A percentile compares a stretch with the other conserved stretches of the same genome.
Conservation (phyloP, 30 jellyfish, hydroid and myxozoan species). For the Aurelia coerulea region DNA sequence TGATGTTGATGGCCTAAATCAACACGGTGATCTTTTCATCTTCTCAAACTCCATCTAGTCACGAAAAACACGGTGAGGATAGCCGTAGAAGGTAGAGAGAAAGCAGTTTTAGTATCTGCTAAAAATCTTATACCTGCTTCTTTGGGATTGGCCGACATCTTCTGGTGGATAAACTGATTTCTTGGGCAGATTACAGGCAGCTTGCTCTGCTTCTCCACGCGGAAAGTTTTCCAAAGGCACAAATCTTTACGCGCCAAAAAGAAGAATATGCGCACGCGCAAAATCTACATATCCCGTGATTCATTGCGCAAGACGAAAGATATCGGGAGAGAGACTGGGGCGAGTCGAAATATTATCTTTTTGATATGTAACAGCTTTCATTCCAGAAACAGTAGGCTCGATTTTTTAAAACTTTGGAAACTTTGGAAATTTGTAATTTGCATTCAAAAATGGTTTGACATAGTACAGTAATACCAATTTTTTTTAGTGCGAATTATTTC, state of each 20-base stretch:
- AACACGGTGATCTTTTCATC: too few relatives aligned
- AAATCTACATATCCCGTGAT: slow-evolving; percentile 37
- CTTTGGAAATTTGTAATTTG: too few relatives aligned
- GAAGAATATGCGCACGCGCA: slow-evolving; percentile 71
- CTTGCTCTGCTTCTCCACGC: slow-evolving; percentile 13
- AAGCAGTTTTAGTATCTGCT: too few relatives aligned
- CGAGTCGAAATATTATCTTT: background rate
- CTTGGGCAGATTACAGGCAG: background rate
- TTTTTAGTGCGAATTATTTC: too few relatives aligned
- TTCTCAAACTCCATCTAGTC: too few relatives aligned
- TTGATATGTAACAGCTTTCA: too few relatives aligned
- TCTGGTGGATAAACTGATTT: background rate
- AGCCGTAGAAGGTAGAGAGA: background rate
- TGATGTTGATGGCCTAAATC: background rate
- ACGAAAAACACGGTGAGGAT: too few relatives aligned
- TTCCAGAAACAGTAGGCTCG: too few relatives aligned
- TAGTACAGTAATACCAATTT: too few relatives aligned
- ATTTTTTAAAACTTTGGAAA: too few relatives aligned
- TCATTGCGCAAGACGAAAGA: background rate
- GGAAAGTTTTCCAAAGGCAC: slow-evolving; percentile 22
- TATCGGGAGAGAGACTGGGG: background rate
- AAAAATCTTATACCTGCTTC: slow-evolving; percentile 47
- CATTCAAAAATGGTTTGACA: too few relatives aligned
- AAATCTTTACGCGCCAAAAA: slow-evolving; percentile 71
- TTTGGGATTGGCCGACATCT: slow-evolving; percentile 58